A percentile compares a stretch with the other conserved stretches of the same genome.
Evolutionary conservation across 2,113 vertebrate genomes (phyloP).

Genomic region (Romanogobio albipinnatus): DNA sequence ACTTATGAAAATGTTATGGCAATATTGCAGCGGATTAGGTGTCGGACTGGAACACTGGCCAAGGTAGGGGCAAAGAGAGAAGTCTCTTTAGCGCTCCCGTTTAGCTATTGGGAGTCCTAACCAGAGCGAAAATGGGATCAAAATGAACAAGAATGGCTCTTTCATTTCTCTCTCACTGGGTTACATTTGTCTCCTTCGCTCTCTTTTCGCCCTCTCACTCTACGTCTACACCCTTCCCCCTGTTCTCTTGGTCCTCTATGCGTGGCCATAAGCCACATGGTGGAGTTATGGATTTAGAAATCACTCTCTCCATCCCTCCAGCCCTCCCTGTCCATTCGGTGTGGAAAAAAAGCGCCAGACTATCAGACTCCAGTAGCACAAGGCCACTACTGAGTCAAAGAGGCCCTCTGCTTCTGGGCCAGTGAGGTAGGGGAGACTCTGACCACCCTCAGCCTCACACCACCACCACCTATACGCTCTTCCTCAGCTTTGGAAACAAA

Average conservation of each 20-base stretch:
- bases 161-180: constrained; percentile 34
- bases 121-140: constrained; percentile 38
- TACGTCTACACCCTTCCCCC: constrained; percentile 3
- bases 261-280: constrained; percentile 76
- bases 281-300: constrained; percentile 79
- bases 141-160: constrained; percentile 15
- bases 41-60: constrained; percentile 55
- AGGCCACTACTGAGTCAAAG: constrained; percentile 59
- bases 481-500: constrained; percentile 36
- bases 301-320: constrained; percentile 50
- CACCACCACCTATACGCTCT: constrained; percentile 27
- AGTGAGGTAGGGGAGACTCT: constrained; percentile 30
- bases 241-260: not conserved
- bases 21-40: constrained; percentile 71
- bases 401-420: constrained; percentile 69
- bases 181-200: constrained; percentile 24
- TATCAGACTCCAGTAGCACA: constrained; percentile 77
- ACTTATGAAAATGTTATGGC: constrained; percentile 78
- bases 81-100: constrained; percentile 2
- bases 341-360: constrained; percentile 68
- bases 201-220: not conserved
- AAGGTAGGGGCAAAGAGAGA: constrained; percentile 7
- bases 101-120: constrained; percentile 22
- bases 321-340: constrained; percentile 58
- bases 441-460: constrained; percentile 48